Percentiles rank a stretch among this genome's conserved stretches.
Evolutionary conservation across 2,797 vertebrate genomes (phyloP).

Genomic region (Bradypus variegatus): DNA sequence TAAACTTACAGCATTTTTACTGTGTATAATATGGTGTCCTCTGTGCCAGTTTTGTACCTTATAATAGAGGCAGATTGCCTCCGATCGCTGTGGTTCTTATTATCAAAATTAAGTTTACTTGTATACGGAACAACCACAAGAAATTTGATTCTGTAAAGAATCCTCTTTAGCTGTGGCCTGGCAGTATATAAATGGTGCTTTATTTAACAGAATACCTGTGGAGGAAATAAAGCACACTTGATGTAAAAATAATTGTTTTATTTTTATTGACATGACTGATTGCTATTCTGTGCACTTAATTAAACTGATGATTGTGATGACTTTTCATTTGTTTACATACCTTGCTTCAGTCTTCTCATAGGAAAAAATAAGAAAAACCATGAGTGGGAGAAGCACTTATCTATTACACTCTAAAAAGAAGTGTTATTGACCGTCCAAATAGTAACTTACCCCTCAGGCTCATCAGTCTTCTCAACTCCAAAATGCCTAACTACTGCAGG

Average conservation of each 20-base stretch:
- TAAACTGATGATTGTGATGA: constrained; percentile 84
- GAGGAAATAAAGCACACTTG: constrained; percentile 98
- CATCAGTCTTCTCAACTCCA: background rate
- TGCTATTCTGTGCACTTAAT: constrained; percentile 85
- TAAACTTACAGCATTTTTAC: constrained; percentile 99
- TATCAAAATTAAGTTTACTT: constrained; percentile 98
- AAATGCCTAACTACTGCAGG: background rate
- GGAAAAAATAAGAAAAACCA: constrained; percentile 34
- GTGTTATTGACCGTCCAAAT: background rate
- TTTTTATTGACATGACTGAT: constrained; percentile 91
- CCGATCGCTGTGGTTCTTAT: constrained; percentile 92
- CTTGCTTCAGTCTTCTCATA: constrained; percentile 72
- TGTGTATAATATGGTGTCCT: constrained; percentile 96
- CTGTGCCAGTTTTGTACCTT: constrained; percentile 99
- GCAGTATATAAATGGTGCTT: constrained; percentile 99
- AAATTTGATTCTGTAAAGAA: constrained; percentile 99
- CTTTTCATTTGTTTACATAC: constrained; percentile 79
- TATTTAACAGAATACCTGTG: constrained; percentile 97
- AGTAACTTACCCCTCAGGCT: background rate
- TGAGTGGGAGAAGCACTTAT: background rate
- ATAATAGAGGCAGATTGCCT: constrained; percentile 89
- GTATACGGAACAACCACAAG: constrained; percentile 98
- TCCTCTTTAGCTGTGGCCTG: constrained; percentile 98
- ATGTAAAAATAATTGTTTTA: constrained; percentile 98
- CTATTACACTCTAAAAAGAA: background rate